Conservation (phyloP, 2,888 invertebrate species). For the Drosophila nigritarsus region DNA sequence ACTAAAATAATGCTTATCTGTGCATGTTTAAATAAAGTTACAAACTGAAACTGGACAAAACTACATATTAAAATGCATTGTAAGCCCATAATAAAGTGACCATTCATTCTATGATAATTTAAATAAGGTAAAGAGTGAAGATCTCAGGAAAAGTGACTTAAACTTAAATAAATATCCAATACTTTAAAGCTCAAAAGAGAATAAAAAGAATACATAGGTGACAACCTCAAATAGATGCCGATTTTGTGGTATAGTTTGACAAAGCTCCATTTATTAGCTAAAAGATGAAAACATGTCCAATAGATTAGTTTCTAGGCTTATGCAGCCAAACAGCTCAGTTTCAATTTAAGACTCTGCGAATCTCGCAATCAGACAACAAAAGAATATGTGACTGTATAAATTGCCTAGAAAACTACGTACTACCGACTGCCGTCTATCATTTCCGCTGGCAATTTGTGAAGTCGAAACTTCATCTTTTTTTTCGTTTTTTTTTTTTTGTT, state of each 20-base stretch:
- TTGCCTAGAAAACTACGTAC: constrained; percentile 73
- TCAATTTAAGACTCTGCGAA: background rate
- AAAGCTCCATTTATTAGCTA: constrained; percentile 15
- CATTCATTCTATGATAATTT: constrained; percentile 2
- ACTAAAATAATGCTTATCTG: constrained; percentile 40
- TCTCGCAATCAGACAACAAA: constrained; percentile 64
- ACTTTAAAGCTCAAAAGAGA: background rate
- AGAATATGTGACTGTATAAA: constrained; percentile 67
- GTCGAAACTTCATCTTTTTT: constrained; percentile 23
- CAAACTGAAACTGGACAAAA: constrained; percentile 33
- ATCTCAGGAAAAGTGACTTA: background rate
- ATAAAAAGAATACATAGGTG: too few species aligned
- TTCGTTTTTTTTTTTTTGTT: background rate
- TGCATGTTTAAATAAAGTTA: constrained; percentile 66
- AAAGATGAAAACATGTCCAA: constrained; percentile 17
- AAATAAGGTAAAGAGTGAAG: background rate
- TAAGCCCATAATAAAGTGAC: constrained; percentile 7
- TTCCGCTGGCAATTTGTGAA: constrained; percentile 81
- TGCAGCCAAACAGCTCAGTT: constrained; percentile 22
- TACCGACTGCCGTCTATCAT: constrained; percentile 80
- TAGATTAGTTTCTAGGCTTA: constrained; percentile 59
- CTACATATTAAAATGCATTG: constrained; percentile 27
- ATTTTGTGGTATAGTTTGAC: too few species aligned
- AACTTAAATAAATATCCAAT: background rate
- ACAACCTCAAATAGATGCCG: too few species aligned